Base-by-base conservation (phyloP, 1,140 invertebrate genomes). In the Trachymyrmex cornetzi region DNA sequence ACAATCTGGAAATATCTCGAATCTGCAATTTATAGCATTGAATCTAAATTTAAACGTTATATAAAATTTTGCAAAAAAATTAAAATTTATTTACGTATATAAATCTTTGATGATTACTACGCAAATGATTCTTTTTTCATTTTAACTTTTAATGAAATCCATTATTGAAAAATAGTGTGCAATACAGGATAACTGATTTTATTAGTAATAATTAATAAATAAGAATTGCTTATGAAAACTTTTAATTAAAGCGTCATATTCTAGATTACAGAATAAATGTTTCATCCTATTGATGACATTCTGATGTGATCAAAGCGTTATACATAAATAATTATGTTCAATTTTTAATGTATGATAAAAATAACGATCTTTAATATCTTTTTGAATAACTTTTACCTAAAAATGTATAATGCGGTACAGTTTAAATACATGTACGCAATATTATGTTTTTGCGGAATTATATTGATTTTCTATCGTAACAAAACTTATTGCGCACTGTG, bases 181-280 rank as follows among this genome's bases (percentile, higher is more conserved):
- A 57, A 1, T 16, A 11, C 16, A 44, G 14, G 7, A 57, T 69
- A 19, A 30, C 9, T 55, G 44, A 61, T 59, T 30, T 48, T 24
- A 44, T 44, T 44, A 11, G 2, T 44, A 30, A 6, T 82, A 72
- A 82, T 82, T 48, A 82, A 27, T 44, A 61, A 77, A 77, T 19
- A 27, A 34, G 2, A 7, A 19, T 72, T 59, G 53, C 3, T 57
- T 48, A 27, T 55, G 9, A 59, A 19, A 74, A 82, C 50, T 81
- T 81, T 48, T 82, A 74, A 82, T 72, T 71, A 57, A 0, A 44
- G n/a, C 22, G 16, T 27, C 16, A 57, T 34, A 7, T 57, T 72
- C 57, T 57, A 44, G 12, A 44, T 27, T 61, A 12, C 2, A 72
- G 14, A 82, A 12, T 59, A 67, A 44, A 74, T 59, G 12, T 24